Conservation (phyloP, 2,797 vertebrate species). For the Vultur gryphus region DNA sequence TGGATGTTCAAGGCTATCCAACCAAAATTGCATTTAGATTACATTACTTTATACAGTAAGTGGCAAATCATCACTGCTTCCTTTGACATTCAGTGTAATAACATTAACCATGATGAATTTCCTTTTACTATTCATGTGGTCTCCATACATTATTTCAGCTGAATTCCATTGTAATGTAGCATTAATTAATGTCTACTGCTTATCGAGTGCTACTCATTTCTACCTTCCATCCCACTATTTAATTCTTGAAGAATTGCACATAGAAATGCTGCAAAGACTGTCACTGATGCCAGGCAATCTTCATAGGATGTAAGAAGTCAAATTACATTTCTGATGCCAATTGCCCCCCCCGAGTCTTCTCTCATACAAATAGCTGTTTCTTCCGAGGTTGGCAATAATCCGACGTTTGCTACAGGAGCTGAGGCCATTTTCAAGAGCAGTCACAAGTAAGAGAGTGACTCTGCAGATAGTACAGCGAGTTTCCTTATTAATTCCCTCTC, state of each 20-base stretch:
- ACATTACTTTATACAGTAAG: conserved; percentile 30
- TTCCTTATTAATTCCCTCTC: background rate
- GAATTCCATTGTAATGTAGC: conserved; percentile 6
- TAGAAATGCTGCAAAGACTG: background rate
- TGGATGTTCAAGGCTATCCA: conserved; percentile 11
- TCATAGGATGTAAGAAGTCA: background rate
- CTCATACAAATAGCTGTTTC: background rate
- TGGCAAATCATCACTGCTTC: conserved; percentile 47
- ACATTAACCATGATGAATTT: conserved; percentile 59
- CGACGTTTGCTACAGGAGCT: background rate
- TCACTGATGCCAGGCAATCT: background rate
- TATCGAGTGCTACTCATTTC: background rate
- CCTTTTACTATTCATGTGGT: conserved; percentile 20
- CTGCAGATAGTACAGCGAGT: background rate
- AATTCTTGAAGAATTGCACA: background rate
- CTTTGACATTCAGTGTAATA: conserved; percentile 50
- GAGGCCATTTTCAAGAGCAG: background rate
- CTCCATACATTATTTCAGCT: conserved; percentile 52
- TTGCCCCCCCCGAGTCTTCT: background rate
- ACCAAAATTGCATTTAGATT: conserved; percentile 38
- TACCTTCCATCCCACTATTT: background rate
- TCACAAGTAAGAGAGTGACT: background rate
- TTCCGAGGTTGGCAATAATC: background rate
- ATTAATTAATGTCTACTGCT: conserved; percentile 62
- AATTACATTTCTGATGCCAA: background rate